A percentile compares a stretch with the other conserved stretches of the same genome.
These are phyloP conservation scores for Brachionus plicatilis DNA, from an alignment of 1,140 invertebrate species.

Conservation along the genomic window DNA sequence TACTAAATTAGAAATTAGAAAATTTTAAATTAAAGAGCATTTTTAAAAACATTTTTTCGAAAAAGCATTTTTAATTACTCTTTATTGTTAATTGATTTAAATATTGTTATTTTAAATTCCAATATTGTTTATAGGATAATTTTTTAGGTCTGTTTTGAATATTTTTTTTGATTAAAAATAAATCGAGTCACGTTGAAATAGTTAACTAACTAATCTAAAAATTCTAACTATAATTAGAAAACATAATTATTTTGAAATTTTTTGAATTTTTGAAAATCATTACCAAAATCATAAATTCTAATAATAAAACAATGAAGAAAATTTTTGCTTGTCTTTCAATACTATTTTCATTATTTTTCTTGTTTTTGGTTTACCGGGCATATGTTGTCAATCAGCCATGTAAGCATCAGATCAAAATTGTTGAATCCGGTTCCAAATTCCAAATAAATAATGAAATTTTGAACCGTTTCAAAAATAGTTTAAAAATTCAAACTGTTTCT, in stretches of 20 bases:
- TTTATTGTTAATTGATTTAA: too few relatives aligned
- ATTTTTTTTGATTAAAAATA: neutral
- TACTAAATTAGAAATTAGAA: too few relatives aligned
- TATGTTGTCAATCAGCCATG: conserved; percentile 20
- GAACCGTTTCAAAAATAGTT: neutral
- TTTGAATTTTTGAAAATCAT: neutral
- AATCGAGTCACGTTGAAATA: neutral
- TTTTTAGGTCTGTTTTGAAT: too few relatives aligned
- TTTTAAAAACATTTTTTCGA: too few relatives aligned
- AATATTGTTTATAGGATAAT: too few relatives aligned
- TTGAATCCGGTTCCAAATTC: neutral
- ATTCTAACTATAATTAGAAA: conserved; percentile 6
- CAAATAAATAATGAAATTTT: neutral
- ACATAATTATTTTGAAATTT: neutral
- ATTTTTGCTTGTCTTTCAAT: neutral
- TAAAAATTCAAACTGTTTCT: conserved; percentile 27
- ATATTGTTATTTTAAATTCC: too few relatives aligned
- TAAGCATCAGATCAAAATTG: conserved; percentile 9
- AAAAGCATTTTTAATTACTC: too few relatives aligned
- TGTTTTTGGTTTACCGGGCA: neutral
- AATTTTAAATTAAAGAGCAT: too few relatives aligned
- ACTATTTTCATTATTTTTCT: neutral
- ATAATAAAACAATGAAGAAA: neutral
- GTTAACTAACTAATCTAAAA: neutral
- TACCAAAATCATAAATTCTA: neutral